Conservation (phyloP, 2,113 vertebrate species). For the Dicrurus megarhynchus region DNA sequence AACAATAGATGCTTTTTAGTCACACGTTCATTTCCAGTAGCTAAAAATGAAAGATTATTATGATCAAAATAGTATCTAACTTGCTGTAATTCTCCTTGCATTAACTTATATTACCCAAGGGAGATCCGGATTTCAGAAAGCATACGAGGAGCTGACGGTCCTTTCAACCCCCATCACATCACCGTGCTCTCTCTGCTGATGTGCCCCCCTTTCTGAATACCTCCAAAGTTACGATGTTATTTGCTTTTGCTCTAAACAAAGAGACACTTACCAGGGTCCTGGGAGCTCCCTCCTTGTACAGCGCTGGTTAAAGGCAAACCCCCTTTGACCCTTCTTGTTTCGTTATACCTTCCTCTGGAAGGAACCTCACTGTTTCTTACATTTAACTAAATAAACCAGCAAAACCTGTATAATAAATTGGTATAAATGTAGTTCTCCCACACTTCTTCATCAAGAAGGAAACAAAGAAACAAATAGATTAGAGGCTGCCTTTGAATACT, state of each 20-base stretch:
- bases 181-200: not conserved
- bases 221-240: not conserved
- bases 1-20: slow-evolving; percentile 23
- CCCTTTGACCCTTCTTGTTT: not conserved
- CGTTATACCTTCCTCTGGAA: not conserved
- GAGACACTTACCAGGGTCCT: not conserved
- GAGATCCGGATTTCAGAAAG: not conserved
- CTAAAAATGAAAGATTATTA: not conserved
- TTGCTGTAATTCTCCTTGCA: not conserved
- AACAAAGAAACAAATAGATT: not conserved
- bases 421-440: not conserved
- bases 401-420: not conserved
- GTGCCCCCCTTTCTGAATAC: not conserved
- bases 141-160: not conserved
- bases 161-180: not conserved
- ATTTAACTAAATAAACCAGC: not conserved
- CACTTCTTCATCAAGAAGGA: not conserved
- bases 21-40: not conserved
- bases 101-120: not conserved
- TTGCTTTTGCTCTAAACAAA: not conserved
- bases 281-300: not conserved
- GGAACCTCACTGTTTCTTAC: not conserved
- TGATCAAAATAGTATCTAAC: slow-evolving; percentile 4
- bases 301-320: not conserved
- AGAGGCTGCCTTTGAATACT: not conserved